phyloP scores from a whole-genome alignment of 2,113 vertebrate genomes.

The Notarius quadriscutis region DNA sequence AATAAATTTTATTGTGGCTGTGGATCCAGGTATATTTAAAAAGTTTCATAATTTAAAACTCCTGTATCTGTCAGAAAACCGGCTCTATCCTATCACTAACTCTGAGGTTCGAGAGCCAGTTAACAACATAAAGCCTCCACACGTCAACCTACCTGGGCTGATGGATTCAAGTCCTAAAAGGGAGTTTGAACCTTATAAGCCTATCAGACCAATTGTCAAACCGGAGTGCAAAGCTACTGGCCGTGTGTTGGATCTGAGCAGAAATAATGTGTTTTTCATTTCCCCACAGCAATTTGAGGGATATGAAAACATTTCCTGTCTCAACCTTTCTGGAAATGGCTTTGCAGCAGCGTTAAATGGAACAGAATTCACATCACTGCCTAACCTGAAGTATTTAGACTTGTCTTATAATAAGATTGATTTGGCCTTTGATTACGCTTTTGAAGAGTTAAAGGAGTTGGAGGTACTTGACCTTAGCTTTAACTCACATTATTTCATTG shows the following conservation, averaged over 20 bases:
- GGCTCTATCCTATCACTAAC: conserved; percentile 66
- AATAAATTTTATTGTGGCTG: conserved; percentile 77
- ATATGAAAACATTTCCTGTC: conserved; percentile 71
- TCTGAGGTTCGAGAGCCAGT: fast-evolving
- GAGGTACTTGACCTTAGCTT: conserved; percentile 75
- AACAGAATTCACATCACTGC: conserved; percentile 67
- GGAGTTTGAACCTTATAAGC: conserved; percentile 28
- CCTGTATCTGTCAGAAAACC: conserved; percentile 79
- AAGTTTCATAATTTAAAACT: conserved; percentile 61
- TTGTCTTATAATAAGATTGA: conserved; percentile 70
- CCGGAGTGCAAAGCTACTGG: conserved; percentile 70
- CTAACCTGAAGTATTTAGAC: conserved; percentile 73
- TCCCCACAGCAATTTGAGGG: conserved; percentile 68
- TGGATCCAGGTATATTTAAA: conserved; percentile 63
- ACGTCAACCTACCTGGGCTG: neutral
- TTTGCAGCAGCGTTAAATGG: conserved; percentile 66
- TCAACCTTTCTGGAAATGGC: conserved; percentile 80
- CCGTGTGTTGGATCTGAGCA: conserved; percentile 74
- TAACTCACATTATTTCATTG: conserved; percentile 78
- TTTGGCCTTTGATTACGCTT: conserved; percentile 65
- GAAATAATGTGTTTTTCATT: conserved; percentile 80
- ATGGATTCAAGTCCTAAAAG: neutral
- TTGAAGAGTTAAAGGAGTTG: conserved; percentile 65
- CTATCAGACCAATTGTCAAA: conserved; percentile 56
- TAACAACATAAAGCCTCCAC: neutral